Base-by-base conservation (phyloP, 2,113 vertebrate species). In the Lathamus discolor region DNA sequence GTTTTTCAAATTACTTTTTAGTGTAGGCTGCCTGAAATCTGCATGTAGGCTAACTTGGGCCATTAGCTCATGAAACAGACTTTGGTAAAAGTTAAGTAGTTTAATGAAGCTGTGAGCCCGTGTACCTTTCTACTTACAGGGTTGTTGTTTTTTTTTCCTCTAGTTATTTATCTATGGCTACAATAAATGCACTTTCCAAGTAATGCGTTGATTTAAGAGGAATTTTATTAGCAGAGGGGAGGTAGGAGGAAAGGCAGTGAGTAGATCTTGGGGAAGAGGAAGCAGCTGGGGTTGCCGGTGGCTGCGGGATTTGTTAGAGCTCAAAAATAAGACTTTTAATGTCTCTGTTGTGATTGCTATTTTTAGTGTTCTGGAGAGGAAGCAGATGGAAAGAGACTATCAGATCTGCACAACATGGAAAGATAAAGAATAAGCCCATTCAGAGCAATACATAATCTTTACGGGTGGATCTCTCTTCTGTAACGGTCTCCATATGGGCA, bases 361-460 rank as follows among this genome's bases (percentile, higher is more conserved):
- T 93, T 94, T 94, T 94, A 92, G 48, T 82, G 33, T 89, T 82
- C 41, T 93, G 55, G 43, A 91, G 86, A 82, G 77, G 91, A 92
- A 75, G 86, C 92, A 93, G 86, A 89, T 86, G 91, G 66, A 76
- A 79, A 84, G 61, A 84, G 51, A 29, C 39, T 81, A 39, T 49
- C 55, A 51, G 46, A 55, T 88, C 55, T 94, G 35, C n/a, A 70
- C 64, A 55, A 54, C 11, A 5, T 61, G 25, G 55, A 72, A 86
- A 78, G 48, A 82, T 75, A 44, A 93, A 88, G 63, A 88, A 46
- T 72, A 72, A 87, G 7, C 48, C 18, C 13, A 10, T 78, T 78
- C 63, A 88, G 91, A 93, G 28, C 51, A 75, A 18, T 78, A n/a
- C 35, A 13, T 61, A 81, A 51, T 68, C 61, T 35, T 92, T 86